Conservation (phyloP, 1,140 invertebrate genomes). For the Drosophila eugracilis region DNA sequence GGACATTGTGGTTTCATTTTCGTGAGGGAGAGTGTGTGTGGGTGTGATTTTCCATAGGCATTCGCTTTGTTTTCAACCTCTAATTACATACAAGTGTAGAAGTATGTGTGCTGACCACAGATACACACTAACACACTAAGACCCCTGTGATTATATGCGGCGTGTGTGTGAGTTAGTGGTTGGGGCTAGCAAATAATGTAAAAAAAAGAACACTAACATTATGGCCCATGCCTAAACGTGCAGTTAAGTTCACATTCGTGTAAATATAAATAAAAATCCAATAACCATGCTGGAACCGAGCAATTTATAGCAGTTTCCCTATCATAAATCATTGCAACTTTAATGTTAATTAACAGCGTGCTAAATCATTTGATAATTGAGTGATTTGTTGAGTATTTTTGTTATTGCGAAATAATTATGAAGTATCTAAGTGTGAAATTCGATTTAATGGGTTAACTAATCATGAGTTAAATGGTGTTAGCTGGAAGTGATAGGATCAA, state of each 20-base stretch:
- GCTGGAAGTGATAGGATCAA: background rate
- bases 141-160: constrained; percentile 27
- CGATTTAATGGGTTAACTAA: background rate
- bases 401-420: constrained; percentile 5
- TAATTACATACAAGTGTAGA: constrained; percentile 57
- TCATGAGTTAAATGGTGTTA: background rate
- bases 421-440: background rate
- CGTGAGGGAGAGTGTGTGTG: constrained; percentile 20
- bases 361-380: constrained; percentile 45
- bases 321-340: constrained; percentile 31
- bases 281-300: constrained; percentile 11
- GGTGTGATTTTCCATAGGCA: constrained; percentile 49
- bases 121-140: constrained; percentile 29
- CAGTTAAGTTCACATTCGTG: constrained; percentile 17
- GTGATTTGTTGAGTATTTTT: constrained; percentile 29
- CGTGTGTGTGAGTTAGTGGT: constrained; percentile 5
- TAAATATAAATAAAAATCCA: constrained; percentile 24
- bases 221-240: constrained; percentile 30
- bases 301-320: constrained; percentile 26
- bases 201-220: constrained; percentile 59
- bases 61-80: constrained; percentile 60
- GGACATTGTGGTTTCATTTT: constrained; percentile 36
- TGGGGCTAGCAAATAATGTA: constrained; percentile 61
- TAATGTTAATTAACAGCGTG: constrained; percentile 39
- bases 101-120: constrained; percentile 40